Base-by-base conservation (phyloP, 1,140 invertebrate genomes). In the Ips nitidus region DNA sequence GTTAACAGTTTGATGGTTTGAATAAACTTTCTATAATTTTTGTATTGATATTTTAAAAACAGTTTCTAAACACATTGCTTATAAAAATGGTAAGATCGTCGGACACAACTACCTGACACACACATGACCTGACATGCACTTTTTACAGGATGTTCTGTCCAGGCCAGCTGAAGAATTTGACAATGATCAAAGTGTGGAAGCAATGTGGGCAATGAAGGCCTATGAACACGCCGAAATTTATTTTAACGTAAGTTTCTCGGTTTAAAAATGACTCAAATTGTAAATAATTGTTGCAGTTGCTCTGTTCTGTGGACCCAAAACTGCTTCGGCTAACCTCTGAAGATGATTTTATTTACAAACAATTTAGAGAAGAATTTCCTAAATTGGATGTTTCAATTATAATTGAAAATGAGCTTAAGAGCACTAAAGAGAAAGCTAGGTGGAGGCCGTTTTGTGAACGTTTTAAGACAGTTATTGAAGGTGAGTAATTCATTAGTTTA, bases 201-300 rank as follows among this genome's bases (percentile, higher is more conserved):
- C 89, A 70, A 84, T 95, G 82, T 98, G 95, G 95, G 94, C 94
- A 0, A 88, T 92, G 37, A 94, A 94, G 84, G 94, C 95, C 7
- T 91, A 91, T 80, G 92, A 97, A 80, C 95, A 98, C 83, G 94
- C 94, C 61, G 94, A 97, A 84, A 88, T 96, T 60, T 94, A 98
- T 82, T 98, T 96, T 77, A 98, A 97, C 86, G 94, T 97, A 85
- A 88, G 89, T 41, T 53, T 55, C 3, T 61, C 4, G 2, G 2
- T 7, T 22, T 45, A 70, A 64, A 42, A 41, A 55, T 52, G 0
- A 22, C 2, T 8, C 7, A 41, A 42, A 66, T 39, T 63, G 39
- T 41, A 66, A 42, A 39, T 64, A 57, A 59, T 55, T 69, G 64
- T 85, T 88, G 67, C 79, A 97, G 94, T 85, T 98, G 38, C 80